Evolutionary conservation across 1,140 invertebrate species (phyloP).

Genomic region (Metopolophium dirhodum): DNA sequence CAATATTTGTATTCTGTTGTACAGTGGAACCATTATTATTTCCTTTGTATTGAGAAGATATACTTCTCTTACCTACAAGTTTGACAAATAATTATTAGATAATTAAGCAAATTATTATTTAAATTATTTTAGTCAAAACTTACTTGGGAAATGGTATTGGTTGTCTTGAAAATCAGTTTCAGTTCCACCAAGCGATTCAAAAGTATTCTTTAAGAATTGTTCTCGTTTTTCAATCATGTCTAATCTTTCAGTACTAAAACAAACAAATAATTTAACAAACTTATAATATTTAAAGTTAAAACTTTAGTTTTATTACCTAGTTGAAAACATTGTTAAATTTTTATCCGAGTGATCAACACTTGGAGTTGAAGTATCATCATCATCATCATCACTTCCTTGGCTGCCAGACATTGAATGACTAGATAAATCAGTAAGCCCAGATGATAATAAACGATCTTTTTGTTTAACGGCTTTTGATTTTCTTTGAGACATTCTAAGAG

Average conservation of each 20-base stretch:
- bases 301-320: conserved; percentile 57
- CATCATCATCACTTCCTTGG: conserved; percentile 80
- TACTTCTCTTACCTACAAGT: conserved; percentile 60
- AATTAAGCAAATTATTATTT: not conserved
- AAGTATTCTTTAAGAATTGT: conserved; percentile 45
- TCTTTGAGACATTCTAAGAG: conserved; percentile 78
- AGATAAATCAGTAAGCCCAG: conserved; percentile 49
- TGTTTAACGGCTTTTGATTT: conserved; percentile 63
- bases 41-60: conserved; percentile 64
- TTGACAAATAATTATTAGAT: not conserved
- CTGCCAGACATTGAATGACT: conserved; percentile 71
- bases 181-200: conserved; percentile 19
- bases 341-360: conserved; percentile 76
- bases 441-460: conserved; percentile 52
- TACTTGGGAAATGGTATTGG: conserved; percentile 26
- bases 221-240: conserved; percentile 48
- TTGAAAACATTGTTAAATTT: conserved; percentile 49
- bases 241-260: conserved; percentile 32
- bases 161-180: not conserved
- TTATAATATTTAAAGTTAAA: not conserved
- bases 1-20: conserved; percentile 68
- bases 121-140: conserved; percentile 8
- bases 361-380: conserved; percentile 73
- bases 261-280: not conserved
- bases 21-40: conserved; percentile 68